Percentiles rank a stretch among this genome's conserved stretches.
Evolutionary conservation across 2,113 vertebrate genomes (phyloP).

Genomic region (Marmota flaviventris): DNA sequence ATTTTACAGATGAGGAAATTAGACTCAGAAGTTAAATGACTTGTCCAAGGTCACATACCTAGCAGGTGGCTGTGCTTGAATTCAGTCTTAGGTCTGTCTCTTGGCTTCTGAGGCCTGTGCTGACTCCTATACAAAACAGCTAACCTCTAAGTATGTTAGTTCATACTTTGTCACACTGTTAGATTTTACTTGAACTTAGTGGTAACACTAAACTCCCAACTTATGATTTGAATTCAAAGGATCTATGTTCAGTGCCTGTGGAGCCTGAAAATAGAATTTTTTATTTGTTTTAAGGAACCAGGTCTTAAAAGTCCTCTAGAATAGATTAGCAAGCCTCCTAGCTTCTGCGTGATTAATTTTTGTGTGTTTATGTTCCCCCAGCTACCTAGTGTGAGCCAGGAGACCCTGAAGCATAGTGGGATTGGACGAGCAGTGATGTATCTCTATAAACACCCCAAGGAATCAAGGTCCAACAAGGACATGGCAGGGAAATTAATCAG

Average conservation of each 20-base stretch:
- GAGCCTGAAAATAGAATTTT: slow-evolving; percentile 50
- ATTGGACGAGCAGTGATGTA: slow-evolving; percentile 99
- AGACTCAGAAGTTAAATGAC: slow-evolving; percentile 55
- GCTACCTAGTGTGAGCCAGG: slow-evolving; percentile 98
- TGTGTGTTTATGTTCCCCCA: slow-evolving; percentile 81
- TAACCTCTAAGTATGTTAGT: background rate
- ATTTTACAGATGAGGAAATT: slow-evolving; percentile 66
- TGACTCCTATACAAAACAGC: background rate
- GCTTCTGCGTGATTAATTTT: slow-evolving; percentile 54
- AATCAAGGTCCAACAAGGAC: slow-evolving; percentile 96
- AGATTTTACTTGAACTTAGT: slow-evolving; percentile 7
- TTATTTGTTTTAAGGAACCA: background rate
- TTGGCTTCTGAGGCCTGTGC: slow-evolving; percentile 19
- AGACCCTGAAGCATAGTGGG: slow-evolving; percentile 98
- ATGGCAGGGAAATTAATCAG: slow-evolving; percentile 99
- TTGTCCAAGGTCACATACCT: slow-evolving; percentile 48
- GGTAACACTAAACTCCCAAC: background rate
- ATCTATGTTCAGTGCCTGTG: background rate
- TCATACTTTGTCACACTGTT: background rate
- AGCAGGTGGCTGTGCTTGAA: slow-evolving; percentile 12
- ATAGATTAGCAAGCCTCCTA: slow-evolving; percentile 26
- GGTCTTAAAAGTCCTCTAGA: slow-evolving; percentile 14
- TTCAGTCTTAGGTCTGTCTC: background rate
- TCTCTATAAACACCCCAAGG: slow-evolving; percentile 99
- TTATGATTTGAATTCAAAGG: background rate